A percentile compares a stretch with the other conserved stretches of the same genome.
Conservation (phyloP, 1,140 invertebrate species). For the Acyrthosiphon pisum region DNA sequence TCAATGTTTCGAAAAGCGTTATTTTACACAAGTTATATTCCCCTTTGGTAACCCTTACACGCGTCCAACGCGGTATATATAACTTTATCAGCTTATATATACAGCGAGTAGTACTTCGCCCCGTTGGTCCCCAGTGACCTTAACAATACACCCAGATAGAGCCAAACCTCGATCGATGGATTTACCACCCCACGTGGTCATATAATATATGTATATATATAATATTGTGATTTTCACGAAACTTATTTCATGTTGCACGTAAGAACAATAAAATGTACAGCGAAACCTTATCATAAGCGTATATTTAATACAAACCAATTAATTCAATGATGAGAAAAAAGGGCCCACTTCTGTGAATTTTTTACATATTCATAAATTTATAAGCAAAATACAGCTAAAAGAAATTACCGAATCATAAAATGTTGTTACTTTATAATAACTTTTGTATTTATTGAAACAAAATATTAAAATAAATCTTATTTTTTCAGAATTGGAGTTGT, state of each 20-base stretch:
- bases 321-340: not conserved
- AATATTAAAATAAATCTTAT: too few species aligned
- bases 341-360: not conserved
- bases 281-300: not conserved
- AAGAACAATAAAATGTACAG: not conserved
- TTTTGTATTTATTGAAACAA: not conserved
- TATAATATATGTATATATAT: not conserved
- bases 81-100: constrained; percentile 18
- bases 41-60: not conserved
- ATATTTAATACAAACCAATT: not conserved
- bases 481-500: too few species aligned
- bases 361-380: not conserved
- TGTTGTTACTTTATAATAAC: not conserved
- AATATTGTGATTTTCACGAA: not conserved
- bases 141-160: constrained; percentile 11
- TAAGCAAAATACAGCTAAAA: too few species aligned
- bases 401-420: too few species aligned
- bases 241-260: not conserved
- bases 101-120: not conserved
- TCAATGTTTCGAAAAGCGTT: constrained; percentile 44
- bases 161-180: constrained; percentile 20
- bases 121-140: constrained; percentile 21
- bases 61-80: not conserved
- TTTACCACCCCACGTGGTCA: constrained; percentile 23
- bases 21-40: constrained; percentile 11